Base-by-base conservation (phyloP, 2,113 vertebrate species). In the Danionella cerebrum region DNA sequence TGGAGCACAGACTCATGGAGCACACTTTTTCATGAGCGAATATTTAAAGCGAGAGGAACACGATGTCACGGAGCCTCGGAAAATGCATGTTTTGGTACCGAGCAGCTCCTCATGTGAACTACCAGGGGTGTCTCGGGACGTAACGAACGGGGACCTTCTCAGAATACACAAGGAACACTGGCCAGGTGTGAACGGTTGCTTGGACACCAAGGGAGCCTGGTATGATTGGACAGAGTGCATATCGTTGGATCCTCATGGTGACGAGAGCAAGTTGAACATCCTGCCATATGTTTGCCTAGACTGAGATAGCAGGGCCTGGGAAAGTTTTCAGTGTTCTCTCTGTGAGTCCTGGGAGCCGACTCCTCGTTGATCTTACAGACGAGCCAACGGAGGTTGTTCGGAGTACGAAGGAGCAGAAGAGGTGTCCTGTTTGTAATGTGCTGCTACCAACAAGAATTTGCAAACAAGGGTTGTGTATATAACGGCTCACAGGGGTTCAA, bases 181-280 rank as follows among this genome's bases (percentile, higher is more conserved):
- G 96, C 87, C 87, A 0, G 96, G 96, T 36, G 96, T 98, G 64
- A 99, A 98, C 48, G 96, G 96, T 80, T 98, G 96, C 85, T 90
- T 84, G 33, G 96, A 99, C 85, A 97, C 93, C 89, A 89, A 93
- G 83, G 95, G 91, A 84, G 86, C 86, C 88, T 99, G 96, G 96
- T 99, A 88, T 89, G 93, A 96, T 86, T 99, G 96, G 96, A 98
- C 95, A 77, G 91, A 97, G 87, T 94, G 95, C 89, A 96, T 99
- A 89, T 91, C 94, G 27, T 88, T 99, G 83, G 95, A 98, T 84
- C 92, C 92, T 72, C 95, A 98, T 0, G 93, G 96, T 69, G 94
- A 97, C 63, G 93, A 94, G 41, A 94, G 90, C 87, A 93, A 88
- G 81, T 84, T 99, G 83, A 94, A 97, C 87, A 91, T 99, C 89